Base-by-base conservation (phyloP, 92 coral and sea anemone species). In the Zoanthus gigantus region DNA sequence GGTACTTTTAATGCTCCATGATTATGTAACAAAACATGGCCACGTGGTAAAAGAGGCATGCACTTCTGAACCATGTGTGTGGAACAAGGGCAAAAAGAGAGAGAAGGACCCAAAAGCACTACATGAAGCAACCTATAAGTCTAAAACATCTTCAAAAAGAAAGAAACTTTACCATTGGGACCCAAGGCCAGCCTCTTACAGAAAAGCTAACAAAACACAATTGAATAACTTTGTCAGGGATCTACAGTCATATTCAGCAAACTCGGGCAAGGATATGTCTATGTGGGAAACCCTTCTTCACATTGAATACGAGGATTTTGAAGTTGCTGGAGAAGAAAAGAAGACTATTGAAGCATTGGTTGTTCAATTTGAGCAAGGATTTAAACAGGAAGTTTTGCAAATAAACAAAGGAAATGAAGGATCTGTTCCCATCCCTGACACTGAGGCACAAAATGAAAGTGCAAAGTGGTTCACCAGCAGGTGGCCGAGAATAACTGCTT, bases 51-150 rank as follows among this genome's bases (percentile, higher is more conserved):
- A 53, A 0, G 77, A 30, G 56, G 53, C 77, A 32, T 68, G 52
- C 9, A 84, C 88, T 46, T 67, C 77, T 42, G 1, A 84, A 14
- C 23, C 77, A 1, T 84, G 81, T 46, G 65, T 32, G 0, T 84
- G 81, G 88, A 84, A 72, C 53, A 69, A 54, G 9, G 88, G 88
- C 17, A 68, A 84, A 30, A 83, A 84, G 16, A 72, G 88, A 32
- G 7, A 84, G 53, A 84, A 72, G 54, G 29, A 72, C 8, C 88
- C 88, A 14, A 72, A 69, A 57, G 69, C 78, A 17, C 83, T 78
- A 1, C 71, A 72, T 14, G 71, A 68, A n/a, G 76, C 65, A 42
- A 50, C 72, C 31, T 82, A 66, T 6, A 82, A 82, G 13, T 61
- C 46, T 10, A 31, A 3, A 6, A 15, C 2, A 1, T 72, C 16